Evolutionary conservation across 92 coral and sea anemone species (phyloP).

Genomic region (Palythoa caribaeorum): DNA sequence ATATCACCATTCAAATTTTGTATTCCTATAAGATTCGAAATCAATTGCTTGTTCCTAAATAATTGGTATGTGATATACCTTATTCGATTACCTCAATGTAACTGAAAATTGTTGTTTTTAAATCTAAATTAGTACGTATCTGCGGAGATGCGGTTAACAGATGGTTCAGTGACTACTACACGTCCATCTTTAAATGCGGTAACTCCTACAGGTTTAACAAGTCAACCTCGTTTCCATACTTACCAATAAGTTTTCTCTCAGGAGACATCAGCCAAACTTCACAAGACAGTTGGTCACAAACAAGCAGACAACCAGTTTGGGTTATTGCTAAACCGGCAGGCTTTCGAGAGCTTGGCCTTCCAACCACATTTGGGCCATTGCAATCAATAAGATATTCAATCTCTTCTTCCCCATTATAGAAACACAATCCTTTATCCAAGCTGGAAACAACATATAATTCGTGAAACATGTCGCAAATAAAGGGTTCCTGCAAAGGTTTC

Average conservation of each 20-base stretch:
- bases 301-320: background rate
- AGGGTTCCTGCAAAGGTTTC: background rate
- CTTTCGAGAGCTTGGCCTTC: background rate
- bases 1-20: too few species aligned
- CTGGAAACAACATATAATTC: background rate
- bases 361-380: too few species aligned
- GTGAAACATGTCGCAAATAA: background rate
- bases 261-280: background rate
- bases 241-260: background rate
- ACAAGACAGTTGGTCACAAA: background rate
- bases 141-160: background rate
- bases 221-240: background rate
- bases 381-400: background rate
- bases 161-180: background rate
- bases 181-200: background rate
- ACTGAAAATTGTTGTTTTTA: too few species aligned
- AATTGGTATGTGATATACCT: too few species aligned
- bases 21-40: too few species aligned
- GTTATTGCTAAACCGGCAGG: background rate
- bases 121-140: background rate
- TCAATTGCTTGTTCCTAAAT: too few species aligned
- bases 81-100: too few species aligned
- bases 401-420: background rate
- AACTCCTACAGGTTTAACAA: background rate
- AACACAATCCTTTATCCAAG: background rate